Conservation (phyloP, 2,888 invertebrate species). For the Unio delphinus region DNA sequence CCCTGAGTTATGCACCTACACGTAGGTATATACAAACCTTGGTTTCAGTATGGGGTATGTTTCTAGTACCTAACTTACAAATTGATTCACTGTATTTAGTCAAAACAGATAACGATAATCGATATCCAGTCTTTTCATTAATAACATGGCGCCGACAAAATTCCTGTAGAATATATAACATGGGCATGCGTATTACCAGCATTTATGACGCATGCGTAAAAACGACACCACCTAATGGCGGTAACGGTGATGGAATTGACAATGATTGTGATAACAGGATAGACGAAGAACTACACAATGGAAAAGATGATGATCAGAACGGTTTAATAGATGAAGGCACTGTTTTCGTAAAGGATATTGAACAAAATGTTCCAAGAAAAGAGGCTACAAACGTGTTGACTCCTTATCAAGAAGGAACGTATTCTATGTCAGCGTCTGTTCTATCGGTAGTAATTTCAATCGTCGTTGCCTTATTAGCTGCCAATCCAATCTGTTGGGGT, state of each 20-base stretch:
- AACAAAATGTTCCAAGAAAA: conserved; percentile 2
- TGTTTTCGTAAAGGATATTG: conserved; percentile 12
- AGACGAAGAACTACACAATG: conserved; percentile 41
- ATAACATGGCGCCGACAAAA: conserved; percentile 13
- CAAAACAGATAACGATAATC: conserved; percentile 17
- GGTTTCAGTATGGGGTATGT: conserved; percentile 27
- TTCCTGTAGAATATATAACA: conserved; percentile 36
- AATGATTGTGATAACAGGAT: conserved; percentile 53
- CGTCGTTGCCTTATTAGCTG: conserved; percentile 23
- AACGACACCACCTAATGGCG: conserved; percentile 21
- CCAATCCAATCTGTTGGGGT: too few species aligned
- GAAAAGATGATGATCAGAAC: conserved; percentile 38
- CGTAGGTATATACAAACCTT: conserved; percentile 6
- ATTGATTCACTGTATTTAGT: conserved; percentile 10
- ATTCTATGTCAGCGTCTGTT: conserved; percentile 23
- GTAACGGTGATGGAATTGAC: conserved; percentile 47
- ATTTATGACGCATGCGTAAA: conserved; percentile 43
- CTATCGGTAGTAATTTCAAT: conserved; percentile 30
- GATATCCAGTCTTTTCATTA: conserved; percentile 18
- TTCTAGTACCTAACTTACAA: conserved; percentile 17
- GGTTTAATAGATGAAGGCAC: conserved; percentile 43
- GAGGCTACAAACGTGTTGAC: conserved; percentile 17
- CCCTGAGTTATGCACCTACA: too few species aligned
- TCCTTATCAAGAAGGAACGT: conserved; percentile 18
- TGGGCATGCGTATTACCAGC: conserved; percentile 42